Evolutionary conservation across 2,888 invertebrate genomes (phyloP).

Genomic region (Cyclophora albipunctata): DNA sequence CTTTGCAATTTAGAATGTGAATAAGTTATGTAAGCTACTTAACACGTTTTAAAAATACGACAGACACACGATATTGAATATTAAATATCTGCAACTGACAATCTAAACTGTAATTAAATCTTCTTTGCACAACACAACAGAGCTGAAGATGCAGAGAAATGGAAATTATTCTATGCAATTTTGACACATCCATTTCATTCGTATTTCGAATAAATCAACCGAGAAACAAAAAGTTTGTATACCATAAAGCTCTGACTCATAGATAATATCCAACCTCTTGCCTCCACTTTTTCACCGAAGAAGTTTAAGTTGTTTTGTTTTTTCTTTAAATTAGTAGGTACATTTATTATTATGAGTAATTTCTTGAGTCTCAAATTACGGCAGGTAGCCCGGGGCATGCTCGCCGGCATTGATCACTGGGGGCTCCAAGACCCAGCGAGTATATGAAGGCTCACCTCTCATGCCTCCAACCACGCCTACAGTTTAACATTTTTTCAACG

Average conservation of each 20-base stretch:
- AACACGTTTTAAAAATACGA: too few species aligned
- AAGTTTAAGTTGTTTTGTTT: constrained; percentile 44
- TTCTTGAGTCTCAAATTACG: constrained; percentile 66
- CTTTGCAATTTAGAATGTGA: too few species aligned
- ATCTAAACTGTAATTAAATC: too few species aligned
- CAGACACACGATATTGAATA: too few species aligned
- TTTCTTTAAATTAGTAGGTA: constrained; percentile 59
- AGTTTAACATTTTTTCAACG: constrained; percentile 69
- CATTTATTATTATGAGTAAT: constrained; percentile 73
- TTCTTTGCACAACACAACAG: too few species aligned
- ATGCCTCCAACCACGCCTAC: constrained; percentile 55
- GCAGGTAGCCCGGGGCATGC: constrained; percentile 69
- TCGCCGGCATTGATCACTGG: constrained; percentile 42
- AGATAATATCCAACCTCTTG: constrained; percentile 40
- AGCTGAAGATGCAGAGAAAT: too few species aligned
- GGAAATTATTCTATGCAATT: too few species aligned
- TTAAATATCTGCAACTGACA: too few species aligned
- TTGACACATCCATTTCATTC: too few species aligned
- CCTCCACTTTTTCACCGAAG: constrained; percentile 38
- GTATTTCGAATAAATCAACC: too few species aligned
- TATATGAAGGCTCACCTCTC: constrained; percentile 53
- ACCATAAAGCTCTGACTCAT: constrained; percentile 33
- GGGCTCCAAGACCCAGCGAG: constrained; percentile 15
- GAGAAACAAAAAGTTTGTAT: too few species aligned
- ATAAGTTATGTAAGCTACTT: too few species aligned